Evolutionary conservation across 2,113 vertebrate species (phyloP).

Genomic region (Rhinoderma darwinii): DNA sequence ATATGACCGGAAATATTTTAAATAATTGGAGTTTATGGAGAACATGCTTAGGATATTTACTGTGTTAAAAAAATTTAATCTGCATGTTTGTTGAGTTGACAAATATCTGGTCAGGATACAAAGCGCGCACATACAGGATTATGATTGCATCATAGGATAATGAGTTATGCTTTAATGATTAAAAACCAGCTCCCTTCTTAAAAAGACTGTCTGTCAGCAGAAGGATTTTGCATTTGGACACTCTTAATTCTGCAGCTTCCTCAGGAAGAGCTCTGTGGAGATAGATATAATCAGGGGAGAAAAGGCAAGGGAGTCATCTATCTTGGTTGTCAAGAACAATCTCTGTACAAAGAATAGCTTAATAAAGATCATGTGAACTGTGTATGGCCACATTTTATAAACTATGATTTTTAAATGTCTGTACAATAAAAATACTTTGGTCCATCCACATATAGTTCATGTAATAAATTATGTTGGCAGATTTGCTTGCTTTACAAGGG

Average conservation of each 20-base stretch:
- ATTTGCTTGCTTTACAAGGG: not conserved
- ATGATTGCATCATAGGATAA: not conserved
- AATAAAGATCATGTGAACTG: not conserved
- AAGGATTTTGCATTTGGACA: conserved; percentile 54
- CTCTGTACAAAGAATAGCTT: not conserved
- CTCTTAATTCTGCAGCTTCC: conserved; percentile 56
- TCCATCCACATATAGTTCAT: not conserved
- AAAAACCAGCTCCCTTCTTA: conserved; percentile 36
- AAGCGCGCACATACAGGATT: not conserved
- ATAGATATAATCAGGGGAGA: conserved; percentile 51
- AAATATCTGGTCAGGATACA: not conserved
- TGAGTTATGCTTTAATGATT: conserved; percentile 18
- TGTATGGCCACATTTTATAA: not conserved
- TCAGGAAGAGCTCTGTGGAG: conserved; percentile 57
- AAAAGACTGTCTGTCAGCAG: conserved; percentile 51
- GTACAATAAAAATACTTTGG: not conserved
- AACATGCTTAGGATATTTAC: not conserved
- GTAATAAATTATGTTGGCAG: not conserved
- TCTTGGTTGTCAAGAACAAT: conserved; percentile 22
- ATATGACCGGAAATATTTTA: no score
- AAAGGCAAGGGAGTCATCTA: not conserved
- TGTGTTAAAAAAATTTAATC: not conserved
- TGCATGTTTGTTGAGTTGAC: not conserved
- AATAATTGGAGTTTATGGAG: no score
- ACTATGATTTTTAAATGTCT: not conserved